phyloP scores from a whole-genome alignment of 2,113 vertebrate species.

The Phycodurus eques region DNA sequence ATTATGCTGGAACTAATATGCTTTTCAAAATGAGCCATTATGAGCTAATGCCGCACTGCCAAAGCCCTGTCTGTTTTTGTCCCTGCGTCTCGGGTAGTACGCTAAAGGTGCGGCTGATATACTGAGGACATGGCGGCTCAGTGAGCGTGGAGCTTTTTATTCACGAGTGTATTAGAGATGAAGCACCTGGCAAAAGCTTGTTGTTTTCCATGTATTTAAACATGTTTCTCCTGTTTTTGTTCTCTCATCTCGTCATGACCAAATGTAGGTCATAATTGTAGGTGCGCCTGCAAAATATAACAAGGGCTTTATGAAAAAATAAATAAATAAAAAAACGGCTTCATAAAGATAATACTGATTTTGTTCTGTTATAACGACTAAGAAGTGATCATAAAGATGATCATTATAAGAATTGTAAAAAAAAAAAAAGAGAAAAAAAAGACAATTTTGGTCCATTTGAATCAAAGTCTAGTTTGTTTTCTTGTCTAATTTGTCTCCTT shows the following conservation, averaged over 20 bases:
- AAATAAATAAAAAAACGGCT: background rate
- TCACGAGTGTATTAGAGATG: constrained; percentile 57
- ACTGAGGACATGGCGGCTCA: constrained; percentile 26
- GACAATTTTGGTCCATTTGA: background rate
- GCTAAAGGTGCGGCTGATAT: constrained; percentile 75
- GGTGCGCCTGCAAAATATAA: background rate
- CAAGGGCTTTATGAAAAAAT: background rate
- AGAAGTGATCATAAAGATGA: too few species aligned
- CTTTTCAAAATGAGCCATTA: constrained; percentile 83
- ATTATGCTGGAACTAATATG: constrained; percentile 84
- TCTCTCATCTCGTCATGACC: background rate
- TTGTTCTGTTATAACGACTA: background rate
- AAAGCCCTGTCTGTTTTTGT: constrained; percentile 77
- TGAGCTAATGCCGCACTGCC: constrained; percentile 78
- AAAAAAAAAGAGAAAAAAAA: background rate
- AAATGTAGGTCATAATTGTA: background rate
- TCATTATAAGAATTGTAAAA: background rate
- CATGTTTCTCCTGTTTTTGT: background rate
- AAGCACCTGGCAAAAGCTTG: constrained; percentile 24
- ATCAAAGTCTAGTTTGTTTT: background rate
- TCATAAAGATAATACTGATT: background rate
- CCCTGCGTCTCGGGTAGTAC: constrained; percentile 72
- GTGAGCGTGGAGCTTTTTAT: background rate
- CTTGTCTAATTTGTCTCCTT: background rate
- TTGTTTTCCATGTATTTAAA: background rate